These are phyloP conservation scores for Daphoenositta chrysoptera DNA, from an alignment of 2,113 vertebrate genomes.

Conservation along the genomic window DNA sequence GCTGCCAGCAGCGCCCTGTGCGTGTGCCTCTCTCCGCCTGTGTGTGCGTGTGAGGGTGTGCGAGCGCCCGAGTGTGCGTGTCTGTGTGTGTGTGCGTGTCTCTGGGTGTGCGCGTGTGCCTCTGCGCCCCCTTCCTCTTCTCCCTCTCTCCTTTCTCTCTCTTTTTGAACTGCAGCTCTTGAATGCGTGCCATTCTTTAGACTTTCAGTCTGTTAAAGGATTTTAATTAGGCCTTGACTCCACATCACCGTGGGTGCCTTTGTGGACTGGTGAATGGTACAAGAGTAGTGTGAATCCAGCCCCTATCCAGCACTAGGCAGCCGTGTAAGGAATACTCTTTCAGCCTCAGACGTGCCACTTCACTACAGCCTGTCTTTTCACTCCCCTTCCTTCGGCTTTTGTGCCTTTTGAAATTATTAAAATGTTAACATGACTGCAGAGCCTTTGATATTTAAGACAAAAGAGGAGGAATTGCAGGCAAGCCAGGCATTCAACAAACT, in stretches of 20 bases:
- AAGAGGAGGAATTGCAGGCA: conserved; percentile 86
- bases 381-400: conserved; percentile 77
- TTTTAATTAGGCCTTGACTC: conserved; percentile 87
- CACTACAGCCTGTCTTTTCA: conserved; percentile 79
- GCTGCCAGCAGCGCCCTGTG: conserved; percentile 52
- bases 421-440: conserved; percentile 92
- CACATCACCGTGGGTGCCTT: conserved; percentile 77
- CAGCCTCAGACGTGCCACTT: conserved; percentile 81
- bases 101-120: neutral
- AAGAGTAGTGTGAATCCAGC: conserved; percentile 74
- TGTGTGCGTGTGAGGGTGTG: neutral
- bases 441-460: conserved; percentile 99
- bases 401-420: conserved; percentile 92
- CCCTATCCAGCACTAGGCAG: conserved; percentile 72
- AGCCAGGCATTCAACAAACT: conserved; percentile 80
- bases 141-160: neutral
- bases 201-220: conserved; percentile 78
- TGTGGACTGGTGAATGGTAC: conserved; percentile 79
- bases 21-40: neutral
- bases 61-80: neutral
- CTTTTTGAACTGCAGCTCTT: conserved; percentile 63
- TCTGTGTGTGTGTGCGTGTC: neutral
- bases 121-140: neutral
- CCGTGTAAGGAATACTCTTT: conserved; percentile 74
- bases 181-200: conserved; percentile 71